Evolutionary conservation across 2,888 invertebrate species (phyloP).

Genomic region (Trimorus sp.): DNA sequence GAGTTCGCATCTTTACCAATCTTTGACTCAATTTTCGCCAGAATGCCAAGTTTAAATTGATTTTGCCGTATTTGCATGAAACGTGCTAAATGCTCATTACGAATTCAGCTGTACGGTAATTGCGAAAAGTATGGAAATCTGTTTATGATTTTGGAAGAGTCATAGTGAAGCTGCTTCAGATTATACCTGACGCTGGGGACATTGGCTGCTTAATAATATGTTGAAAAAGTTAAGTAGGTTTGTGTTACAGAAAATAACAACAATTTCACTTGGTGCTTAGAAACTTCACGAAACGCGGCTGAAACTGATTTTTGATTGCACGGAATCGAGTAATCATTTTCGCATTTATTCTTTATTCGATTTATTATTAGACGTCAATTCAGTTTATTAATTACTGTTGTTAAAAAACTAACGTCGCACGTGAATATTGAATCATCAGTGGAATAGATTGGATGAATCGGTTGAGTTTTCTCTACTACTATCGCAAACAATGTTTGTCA

Average conservation of each 20-base stretch:
- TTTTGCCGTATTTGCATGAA: constrained; percentile 1
- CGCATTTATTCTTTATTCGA: neutral
- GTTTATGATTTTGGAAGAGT: too few relatives aligned
- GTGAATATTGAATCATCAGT: too few relatives aligned
- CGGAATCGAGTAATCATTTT: too few relatives aligned
- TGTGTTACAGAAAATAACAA: neutral
- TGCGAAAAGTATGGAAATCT: neutral
- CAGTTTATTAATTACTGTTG: neutral
- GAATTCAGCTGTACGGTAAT: neutral
- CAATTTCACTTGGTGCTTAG: neutral
- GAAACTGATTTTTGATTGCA: neutral
- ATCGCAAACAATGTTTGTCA: too few relatives aligned
- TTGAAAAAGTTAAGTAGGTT: neutral
- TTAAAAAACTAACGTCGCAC: too few relatives aligned
- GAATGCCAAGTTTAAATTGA: neutral
- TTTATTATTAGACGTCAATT: constrained; percentile 1
- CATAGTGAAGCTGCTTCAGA: neutral
- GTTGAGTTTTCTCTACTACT: too few relatives aligned
- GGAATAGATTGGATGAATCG: too few relatives aligned
- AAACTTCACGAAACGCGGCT: neutral
- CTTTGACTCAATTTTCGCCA: neutral
- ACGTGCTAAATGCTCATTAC: neutral
- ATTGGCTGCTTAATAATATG: too few relatives aligned
- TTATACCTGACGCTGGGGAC: neutral
- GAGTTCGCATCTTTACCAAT: constrained; percentile 8